These are phyloP conservation scores for Hirundichthys speculiger DNA, from an alignment of 2,113 vertebrate genomes.

Conservation along the genomic window DNA sequence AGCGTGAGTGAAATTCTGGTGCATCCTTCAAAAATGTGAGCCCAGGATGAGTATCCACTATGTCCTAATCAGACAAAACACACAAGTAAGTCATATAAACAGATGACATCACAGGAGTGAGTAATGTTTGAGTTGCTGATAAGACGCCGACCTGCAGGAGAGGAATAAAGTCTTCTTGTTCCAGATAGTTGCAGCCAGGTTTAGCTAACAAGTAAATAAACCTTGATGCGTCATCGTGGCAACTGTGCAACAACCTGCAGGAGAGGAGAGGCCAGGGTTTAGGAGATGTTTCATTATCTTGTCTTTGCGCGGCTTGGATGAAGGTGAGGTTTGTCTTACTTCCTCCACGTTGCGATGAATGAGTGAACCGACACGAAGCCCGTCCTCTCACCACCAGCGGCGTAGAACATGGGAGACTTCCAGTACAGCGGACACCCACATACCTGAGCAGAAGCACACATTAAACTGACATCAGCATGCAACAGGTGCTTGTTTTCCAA, in stretches of 20 bases:
- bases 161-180: constrained; percentile 97
- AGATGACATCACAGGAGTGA: background rate
- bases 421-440: constrained; percentile 96
- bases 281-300: background rate
- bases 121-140: background rate
- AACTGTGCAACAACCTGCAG: constrained; percentile 88
- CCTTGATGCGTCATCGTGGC: constrained; percentile 93
- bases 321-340: constrained; percentile 79
- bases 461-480: background rate
- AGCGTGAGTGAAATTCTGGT: constrained; percentile 98
- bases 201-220: constrained; percentile 92
- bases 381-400: constrained; percentile 91
- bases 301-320: background rate
- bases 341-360: constrained; percentile 93
- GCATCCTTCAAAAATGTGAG: constrained; percentile 98
- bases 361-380: constrained; percentile 92
- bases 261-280: background rate
- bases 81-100: background rate
- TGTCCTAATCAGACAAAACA: constrained; percentile 82
- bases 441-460: constrained; percentile 79
- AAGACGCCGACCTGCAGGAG: constrained; percentile 88
- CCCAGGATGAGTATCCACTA: constrained; percentile 96
- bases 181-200: constrained; percentile 87
- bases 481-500: constrained; percentile 12
- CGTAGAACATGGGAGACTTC: constrained; percentile 95